Evolutionary conservation across 2,113 vertebrate species (phyloP), one percentile per base, ranked within the genome.

Genomic region (Benthochromis sp.): DNA sequence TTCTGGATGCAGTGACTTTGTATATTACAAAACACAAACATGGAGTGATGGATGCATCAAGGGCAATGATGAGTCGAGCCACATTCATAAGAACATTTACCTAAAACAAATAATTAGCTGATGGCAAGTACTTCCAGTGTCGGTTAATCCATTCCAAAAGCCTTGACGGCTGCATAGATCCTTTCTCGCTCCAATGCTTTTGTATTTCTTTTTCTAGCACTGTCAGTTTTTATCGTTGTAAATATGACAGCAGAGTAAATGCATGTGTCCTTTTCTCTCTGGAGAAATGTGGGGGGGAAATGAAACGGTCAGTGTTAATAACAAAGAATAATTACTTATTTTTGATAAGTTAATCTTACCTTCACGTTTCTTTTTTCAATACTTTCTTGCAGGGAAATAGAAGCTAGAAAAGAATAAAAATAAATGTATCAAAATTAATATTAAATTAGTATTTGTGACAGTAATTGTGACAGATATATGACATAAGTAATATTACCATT

Each of bases 231-330:
- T 36, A 89, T 66, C n/a, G 16, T 2, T 13, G 61, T 89, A 43
- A 94, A 94, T 38, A 90, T 2, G 3, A 4, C 90, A 38, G 86
- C n/a, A n/a, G 93, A 85, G 38, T 94, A 91, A 79, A 87, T 29
- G 7, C 6, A 8, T 5, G 16, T 5, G 3, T 91, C 80, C 55
- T 81, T 24, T 38, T 84, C 45, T 79, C 9, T 83, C 93, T 93
- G 61, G 21, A 53, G 9, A 69, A 57, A 87, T 71, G 8, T 12
- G 19, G 1, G 3, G 13, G 55, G 1, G 0, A 1, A 19, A 50
- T 47, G 5, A 8, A 36, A 52, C 0, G n/a, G 54, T 45, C 27
- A 50, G 34, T 8, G 8, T 31, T 31, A 47, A 29, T 47, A 47
- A 19, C 9, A 1, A 55, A 6, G 5, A 4, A 86, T 5, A 31